Evolutionary conservation across 2,888 invertebrate genomes (phyloP).

Genomic region (Aporophyla lueneburgensis): DNA sequence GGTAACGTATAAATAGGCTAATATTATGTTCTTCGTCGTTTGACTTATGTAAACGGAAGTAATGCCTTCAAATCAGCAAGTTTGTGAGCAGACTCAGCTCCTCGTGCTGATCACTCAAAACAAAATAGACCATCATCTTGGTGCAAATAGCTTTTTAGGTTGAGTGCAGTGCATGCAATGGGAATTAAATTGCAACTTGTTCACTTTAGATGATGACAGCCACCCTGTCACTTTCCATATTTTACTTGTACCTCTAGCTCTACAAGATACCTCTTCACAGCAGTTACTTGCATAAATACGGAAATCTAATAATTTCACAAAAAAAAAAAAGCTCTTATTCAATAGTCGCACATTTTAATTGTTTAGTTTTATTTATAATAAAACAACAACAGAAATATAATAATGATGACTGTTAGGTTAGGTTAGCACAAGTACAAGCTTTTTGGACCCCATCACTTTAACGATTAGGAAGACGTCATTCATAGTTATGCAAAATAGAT

Average conservation of each 20-base stretch:
- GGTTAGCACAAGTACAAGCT: too few relatives aligned
- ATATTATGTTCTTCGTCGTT: background rate
- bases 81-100: background rate
- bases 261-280: too few relatives aligned
- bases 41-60: background rate
- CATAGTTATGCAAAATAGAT: slow-evolving; percentile 5
- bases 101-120: background rate
- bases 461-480: background rate
- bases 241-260: too few relatives aligned
- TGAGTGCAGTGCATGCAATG: background rate
- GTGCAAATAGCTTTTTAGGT: background rate
- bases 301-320: too few relatives aligned
- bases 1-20: too few relatives aligned
- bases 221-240: too few relatives aligned
- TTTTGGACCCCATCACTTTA: background rate
- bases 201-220: background rate
- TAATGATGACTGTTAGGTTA: too few relatives aligned
- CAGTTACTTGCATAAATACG: too few relatives aligned
- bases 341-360: too few relatives aligned
- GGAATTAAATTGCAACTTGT: background rate
- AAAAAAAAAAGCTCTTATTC: too few relatives aligned
- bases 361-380: too few relatives aligned
- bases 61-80: background rate
- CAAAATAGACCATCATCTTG: too few relatives aligned
- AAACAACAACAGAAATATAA: background rate